These are phyloP conservation scores for Eustalomyia histrio DNA, from an alignment of 2,888 invertebrate genomes.

Conservation along the genomic window DNA sequence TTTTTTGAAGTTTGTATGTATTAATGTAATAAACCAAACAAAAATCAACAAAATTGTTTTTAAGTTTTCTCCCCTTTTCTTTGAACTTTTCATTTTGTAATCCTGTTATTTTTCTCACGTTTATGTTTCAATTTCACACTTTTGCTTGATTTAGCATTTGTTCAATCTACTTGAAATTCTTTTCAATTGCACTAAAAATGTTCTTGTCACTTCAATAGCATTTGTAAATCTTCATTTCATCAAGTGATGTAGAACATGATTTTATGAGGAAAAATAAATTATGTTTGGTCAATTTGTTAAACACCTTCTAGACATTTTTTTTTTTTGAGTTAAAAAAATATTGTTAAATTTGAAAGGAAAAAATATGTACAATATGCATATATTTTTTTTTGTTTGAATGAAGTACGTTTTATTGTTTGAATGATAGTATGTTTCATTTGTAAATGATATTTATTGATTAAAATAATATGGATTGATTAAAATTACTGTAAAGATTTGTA, in stretches of 20 bases:
- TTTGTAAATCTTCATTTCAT: not conserved
- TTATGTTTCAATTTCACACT: conserved; percentile 39
- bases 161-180: conserved; percentile 18
- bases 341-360: too few relatives aligned
- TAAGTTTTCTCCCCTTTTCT: not conserved
- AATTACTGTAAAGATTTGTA: too few relatives aligned
- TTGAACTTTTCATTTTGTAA: conserved; percentile 15
- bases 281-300: not conserved
- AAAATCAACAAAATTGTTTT: not conserved
- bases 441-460: too few relatives aligned
- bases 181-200: conserved; percentile 3
- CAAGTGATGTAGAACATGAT: not conserved
- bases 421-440: too few relatives aligned
- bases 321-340: too few relatives aligned
- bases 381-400: too few relatives aligned
- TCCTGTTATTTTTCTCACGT: conserved; percentile 35
- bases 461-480: too few relatives aligned
- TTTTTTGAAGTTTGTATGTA: not conserved
- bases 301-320: not conserved
- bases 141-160: conserved; percentile 43
- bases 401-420: too few relatives aligned
- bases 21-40: not conserved
- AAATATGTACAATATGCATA: too few relatives aligned
- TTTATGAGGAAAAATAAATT: not conserved
- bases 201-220: not conserved